Conservation (phyloP, 2,888 invertebrate genomes). For the Meta bourneti region DNA sequence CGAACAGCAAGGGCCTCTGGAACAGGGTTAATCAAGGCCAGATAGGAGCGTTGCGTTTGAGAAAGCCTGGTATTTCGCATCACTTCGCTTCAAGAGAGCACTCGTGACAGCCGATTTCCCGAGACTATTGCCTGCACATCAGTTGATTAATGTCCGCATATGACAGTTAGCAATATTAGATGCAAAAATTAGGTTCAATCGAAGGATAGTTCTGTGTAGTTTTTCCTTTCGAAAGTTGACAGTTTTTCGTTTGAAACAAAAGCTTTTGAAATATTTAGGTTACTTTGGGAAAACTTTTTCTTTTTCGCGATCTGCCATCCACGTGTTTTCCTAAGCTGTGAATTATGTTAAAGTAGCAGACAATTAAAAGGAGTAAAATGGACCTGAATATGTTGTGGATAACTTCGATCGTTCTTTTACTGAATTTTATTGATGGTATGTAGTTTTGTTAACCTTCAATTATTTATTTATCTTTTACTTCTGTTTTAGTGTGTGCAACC, state of each 20-base stretch:
- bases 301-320: conserved; percentile 1
- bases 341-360: conserved; percentile 18
- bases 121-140: not conserved
- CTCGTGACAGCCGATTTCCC: not conserved
- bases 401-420: conserved; percentile 9
- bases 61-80: conserved; percentile 25
- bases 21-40: conserved; percentile 75
- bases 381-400: conserved; percentile 46
- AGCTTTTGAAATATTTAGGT: not conserved
- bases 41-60: conserved; percentile 34
- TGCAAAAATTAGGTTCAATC: not conserved
- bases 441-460: not conserved
- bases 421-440: conserved; percentile 37
- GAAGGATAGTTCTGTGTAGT: not conserved
- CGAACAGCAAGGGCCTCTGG: conserved; percentile 47
- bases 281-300: not conserved
- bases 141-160: not conserved
- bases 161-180: not conserved
- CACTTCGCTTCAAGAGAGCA: conserved; percentile 16
- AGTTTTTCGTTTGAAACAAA: not conserved
- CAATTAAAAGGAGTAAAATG: conserved; percentile 19
- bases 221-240: not conserved
- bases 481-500: not conserved
- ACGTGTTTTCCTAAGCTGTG: conserved; percentile 35
- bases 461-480: not conserved